Evolutionary conservation across 2,888 invertebrate genomes (phyloP).

Genomic region (Torymus texanus): DNA sequence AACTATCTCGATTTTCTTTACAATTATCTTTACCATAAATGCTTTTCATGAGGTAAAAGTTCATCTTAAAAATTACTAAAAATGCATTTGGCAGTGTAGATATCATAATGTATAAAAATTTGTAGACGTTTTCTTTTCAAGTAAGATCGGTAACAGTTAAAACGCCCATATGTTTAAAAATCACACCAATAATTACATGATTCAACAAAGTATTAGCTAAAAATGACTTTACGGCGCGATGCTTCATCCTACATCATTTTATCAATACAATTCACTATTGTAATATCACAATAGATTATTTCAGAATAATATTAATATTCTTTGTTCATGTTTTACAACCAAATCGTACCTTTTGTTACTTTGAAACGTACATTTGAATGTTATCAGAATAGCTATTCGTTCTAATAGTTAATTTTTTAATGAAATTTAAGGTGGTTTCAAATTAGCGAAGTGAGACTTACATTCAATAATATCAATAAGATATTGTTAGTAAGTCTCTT

Average conservation of each 20-base stretch:
- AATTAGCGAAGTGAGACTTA: no score
- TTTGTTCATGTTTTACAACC: constrained; percentile 20
- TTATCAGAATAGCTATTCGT: no score
- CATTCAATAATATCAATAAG: no score
- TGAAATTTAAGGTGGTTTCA: no score
- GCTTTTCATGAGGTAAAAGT: constrained; percentile 11
- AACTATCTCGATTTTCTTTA: background rate
- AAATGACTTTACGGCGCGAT: constrained; percentile 5
- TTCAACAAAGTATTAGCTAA: constrained; percentile 24
- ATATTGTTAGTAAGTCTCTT: no score
- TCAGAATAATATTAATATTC: constrained; percentile 40
- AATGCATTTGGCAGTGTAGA: constrained; percentile 59
- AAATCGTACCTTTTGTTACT: constrained; percentile 30
- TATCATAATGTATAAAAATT: constrained; percentile 23
- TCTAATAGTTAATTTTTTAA: no score
- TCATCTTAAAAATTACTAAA: constrained; percentile 44
- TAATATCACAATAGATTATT: constrained; percentile 54
- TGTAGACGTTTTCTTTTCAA: constrained; percentile 1
- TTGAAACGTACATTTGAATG: background rate
- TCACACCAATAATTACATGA: constrained; percentile 30
- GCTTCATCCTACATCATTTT: constrained; percentile 24
- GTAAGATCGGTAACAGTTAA: constrained; percentile 34
- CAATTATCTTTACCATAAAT: constrained; percentile 20
- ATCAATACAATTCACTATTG: constrained; percentile 45
- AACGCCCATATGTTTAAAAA: constrained; percentile 22